Conservation (phyloP, 2,888 invertebrate species). For the Synergus japonicus region DNA sequence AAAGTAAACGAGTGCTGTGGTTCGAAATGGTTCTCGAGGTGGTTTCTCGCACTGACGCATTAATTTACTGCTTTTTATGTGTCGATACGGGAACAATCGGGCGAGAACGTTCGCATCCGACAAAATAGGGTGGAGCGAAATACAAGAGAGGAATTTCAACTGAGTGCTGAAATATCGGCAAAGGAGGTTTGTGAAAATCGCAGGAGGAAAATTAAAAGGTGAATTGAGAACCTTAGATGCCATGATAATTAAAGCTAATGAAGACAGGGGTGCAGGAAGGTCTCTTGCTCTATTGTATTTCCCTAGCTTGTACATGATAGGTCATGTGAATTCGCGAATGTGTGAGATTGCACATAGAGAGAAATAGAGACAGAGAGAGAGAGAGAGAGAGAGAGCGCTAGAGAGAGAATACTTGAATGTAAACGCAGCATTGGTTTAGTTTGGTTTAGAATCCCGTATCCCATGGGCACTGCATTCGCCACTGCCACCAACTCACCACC, state of each 20-base stretch:
- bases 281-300: conserved; percentile 48
- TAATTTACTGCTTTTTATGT: conserved; percentile 39
- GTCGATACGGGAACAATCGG: conserved; percentile 36
- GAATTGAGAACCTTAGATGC: conserved; percentile 56
- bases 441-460: conserved; percentile 47
- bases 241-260: conserved; percentile 60
- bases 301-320: conserved; percentile 1
- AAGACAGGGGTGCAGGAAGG: conserved; percentile 55
- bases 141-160: neutral
- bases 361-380: conserved; percentile 40
- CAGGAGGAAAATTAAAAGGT: conserved; percentile 26
- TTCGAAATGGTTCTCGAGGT: conserved; percentile 35
- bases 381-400: too few relatives aligned
- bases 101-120: neutral
- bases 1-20: conserved; percentile 38
- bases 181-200: neutral
- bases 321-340: conserved; percentile 28
- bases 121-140: neutral
- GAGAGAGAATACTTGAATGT: conserved; percentile 49
- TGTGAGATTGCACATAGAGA: conserved; percentile 1
- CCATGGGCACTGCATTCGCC: conserved; percentile 53
- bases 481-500: conserved; percentile 47
- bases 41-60: conserved; percentile 34
- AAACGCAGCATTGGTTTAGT: conserved; percentile 50
- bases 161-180: neutral